These are phyloP conservation scores for Calephelis perditalis DNA, from an alignment of 2,888 invertebrate genomes.

Conservation along the genomic window DNA sequence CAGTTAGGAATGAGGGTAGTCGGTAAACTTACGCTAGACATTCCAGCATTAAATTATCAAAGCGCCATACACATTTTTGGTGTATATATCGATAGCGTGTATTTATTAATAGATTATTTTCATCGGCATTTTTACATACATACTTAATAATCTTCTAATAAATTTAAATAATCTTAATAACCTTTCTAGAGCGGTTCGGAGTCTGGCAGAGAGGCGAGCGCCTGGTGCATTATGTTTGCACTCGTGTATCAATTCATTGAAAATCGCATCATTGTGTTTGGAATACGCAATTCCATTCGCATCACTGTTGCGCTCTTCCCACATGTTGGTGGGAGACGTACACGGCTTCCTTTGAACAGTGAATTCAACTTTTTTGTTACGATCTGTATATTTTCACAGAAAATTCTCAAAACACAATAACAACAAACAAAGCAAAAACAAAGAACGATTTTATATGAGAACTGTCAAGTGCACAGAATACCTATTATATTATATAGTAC, in stretches of 20 bases:
- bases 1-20: too few relatives aligned
- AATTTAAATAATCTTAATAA: slow-evolving; percentile 22
- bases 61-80: too few relatives aligned
- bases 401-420: background rate
- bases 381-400: background rate
- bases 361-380: background rate
- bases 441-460: too few relatives aligned
- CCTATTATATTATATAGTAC: too few relatives aligned
- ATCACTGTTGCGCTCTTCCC: slow-evolving; percentile 21
- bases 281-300: slow-evolving; percentile 21
- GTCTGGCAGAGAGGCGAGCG: slow-evolving; percentile 75
- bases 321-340: slow-evolving; percentile 18
- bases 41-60: too few relatives aligned
- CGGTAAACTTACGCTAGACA: too few relatives aligned
- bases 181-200: slow-evolving; percentile 61
- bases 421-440: too few relatives aligned
- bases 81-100: too few relatives aligned
- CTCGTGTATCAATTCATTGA: slow-evolving; percentile 81
- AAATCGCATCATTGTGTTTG: slow-evolving; percentile 49
- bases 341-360: background rate
- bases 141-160: too few relatives aligned
- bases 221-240: slow-evolving; percentile 83
- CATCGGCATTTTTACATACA: too few relatives aligned
- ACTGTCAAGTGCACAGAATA: too few relatives aligned
- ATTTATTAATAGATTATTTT: too few relatives aligned